Conservation (phyloP, 2,888 invertebrate genomes). For the Chirona hameri region DNA sequence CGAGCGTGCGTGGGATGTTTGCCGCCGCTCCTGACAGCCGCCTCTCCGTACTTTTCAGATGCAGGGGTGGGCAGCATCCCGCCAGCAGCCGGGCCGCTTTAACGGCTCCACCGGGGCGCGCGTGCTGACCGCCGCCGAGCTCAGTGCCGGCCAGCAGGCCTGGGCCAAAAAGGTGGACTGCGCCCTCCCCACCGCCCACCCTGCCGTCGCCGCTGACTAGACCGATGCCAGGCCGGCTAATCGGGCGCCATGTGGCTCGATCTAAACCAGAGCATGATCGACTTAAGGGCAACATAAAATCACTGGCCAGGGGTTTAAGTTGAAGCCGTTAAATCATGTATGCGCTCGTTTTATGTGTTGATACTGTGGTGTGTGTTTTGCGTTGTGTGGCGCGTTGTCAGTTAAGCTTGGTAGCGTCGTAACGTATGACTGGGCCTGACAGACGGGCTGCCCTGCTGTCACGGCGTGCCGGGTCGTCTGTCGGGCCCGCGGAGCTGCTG, state of each 20-base stretch:
- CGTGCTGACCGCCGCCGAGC: conserved; percentile 77
- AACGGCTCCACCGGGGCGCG: conserved; percentile 85
- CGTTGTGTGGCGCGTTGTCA: background rate
- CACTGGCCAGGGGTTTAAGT: too few relatives aligned
- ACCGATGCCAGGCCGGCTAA: too few relatives aligned
- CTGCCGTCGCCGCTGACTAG: too few relatives aligned
- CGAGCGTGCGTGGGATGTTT: too few relatives aligned
- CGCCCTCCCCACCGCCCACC: too few relatives aligned
- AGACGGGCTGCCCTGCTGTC: background rate
- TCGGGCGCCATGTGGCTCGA: too few relatives aligned
- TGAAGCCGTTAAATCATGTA: too few relatives aligned
- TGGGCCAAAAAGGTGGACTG: conserved; percentile 77
- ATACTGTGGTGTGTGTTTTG: too few relatives aligned
- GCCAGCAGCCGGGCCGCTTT: conserved; percentile 81
- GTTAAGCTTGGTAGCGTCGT: background rate
- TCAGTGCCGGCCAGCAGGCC: conserved; percentile 82
- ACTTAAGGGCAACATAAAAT: too few relatives aligned
- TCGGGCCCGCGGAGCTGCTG: background rate
- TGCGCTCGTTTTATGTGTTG: too few relatives aligned
- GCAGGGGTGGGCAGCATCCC: conserved; percentile 70
- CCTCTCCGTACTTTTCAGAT: conserved; percentile 54
- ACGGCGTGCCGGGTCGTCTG: background rate
- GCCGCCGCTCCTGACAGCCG: background rate
- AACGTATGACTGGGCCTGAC: background rate
- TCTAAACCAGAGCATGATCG: too few relatives aligned